These are phyloP conservation scores for Urosaurus nigricauda DNA, from an alignment of 2,797 vertebrate genomes.

Conservation along the genomic window DNA sequence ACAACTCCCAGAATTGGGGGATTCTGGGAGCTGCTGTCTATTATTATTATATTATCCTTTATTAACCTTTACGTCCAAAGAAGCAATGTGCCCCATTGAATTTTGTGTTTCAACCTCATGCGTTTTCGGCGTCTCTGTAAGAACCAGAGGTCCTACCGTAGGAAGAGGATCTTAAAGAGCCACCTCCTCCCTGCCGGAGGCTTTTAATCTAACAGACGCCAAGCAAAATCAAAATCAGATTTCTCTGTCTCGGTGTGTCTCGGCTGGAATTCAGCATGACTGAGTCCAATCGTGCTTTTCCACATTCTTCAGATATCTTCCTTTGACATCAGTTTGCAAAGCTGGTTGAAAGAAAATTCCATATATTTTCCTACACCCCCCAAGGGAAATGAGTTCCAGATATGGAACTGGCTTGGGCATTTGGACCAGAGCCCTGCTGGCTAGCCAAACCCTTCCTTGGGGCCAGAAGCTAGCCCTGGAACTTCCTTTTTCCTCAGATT, in stretches of 20 bases:
- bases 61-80: too few relatives aligned
- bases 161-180: neutral
- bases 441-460: neutral
- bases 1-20: too few relatives aligned
- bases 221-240: neutral
- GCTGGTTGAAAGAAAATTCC: neutral
- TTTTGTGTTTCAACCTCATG: too few relatives aligned
- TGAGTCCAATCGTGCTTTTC: neutral
- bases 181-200: neutral
- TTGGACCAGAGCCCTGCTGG: neutral
- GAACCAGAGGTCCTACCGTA: neutral
- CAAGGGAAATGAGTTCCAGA: neutral
- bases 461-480: neutral
- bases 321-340: neutral
- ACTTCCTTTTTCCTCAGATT: neutral
- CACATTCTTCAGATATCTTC: neutral
- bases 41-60: too few relatives aligned
- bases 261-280: neutral
- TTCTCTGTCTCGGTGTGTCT: neutral
- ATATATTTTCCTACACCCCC: neutral
- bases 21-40: too few relatives aligned
- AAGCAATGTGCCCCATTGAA: too few relatives aligned
- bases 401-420: too few relatives aligned
- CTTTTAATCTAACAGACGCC: neutral
- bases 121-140: neutral